phyloP scores from a whole-genome alignment of 2,797 vertebrate genomes.

The Scyliorhinus canicula region DNA sequence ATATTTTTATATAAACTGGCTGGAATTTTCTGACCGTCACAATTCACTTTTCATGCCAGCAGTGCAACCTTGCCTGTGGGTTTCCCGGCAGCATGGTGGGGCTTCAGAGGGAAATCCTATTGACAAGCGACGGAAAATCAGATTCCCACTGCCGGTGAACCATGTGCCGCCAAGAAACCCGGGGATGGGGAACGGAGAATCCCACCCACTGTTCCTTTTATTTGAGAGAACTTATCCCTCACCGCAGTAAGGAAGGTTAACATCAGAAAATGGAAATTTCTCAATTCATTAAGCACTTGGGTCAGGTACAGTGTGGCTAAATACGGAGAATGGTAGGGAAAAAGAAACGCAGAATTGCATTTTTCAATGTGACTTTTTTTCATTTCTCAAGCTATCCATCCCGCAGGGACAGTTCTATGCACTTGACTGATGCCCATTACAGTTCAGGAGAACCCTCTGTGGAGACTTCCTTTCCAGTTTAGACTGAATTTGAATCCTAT shows the following conservation, averaged over 20 bases:
- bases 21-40: too few species aligned
- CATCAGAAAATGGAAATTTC: slow-evolving; percentile 35
- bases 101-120: too few species aligned
- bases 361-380: not conserved
- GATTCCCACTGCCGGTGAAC: too few species aligned
- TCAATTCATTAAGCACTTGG: not conserved
- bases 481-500: not conserved
- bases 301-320: not conserved
- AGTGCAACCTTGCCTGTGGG: too few species aligned
- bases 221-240: slow-evolving; percentile 50
- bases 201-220: slow-evolving; percentile 42
- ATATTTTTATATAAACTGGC: not conserved
- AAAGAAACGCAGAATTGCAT: not conserved
- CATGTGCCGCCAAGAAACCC: too few species aligned
- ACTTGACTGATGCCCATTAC: not conserved
- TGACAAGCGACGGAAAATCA: too few species aligned
- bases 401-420: not conserved
- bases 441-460: not conserved
- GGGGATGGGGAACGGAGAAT: too few species aligned
- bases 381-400: not conserved
- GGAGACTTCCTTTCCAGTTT: not conserved
- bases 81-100: too few species aligned
- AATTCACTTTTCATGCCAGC: too few species aligned
- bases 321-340: not conserved
- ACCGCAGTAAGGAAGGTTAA: slow-evolving; percentile 60